Evolutionary conservation across 2,888 invertebrate genomes (phyloP).

Genomic region (Sylvicola cinctus): DNA sequence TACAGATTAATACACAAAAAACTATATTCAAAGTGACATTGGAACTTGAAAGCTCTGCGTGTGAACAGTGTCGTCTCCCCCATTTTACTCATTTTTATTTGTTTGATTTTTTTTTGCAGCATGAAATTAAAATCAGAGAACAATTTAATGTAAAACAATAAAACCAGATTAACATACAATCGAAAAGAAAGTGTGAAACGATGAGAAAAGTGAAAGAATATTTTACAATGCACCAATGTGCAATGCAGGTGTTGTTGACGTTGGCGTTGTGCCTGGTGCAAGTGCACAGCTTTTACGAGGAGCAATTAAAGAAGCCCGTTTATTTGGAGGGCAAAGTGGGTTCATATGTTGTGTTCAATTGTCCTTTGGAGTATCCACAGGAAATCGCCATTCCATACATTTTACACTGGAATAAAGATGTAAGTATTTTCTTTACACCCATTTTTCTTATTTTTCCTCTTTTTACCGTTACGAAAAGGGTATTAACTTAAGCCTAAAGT

Average conservation of each 20-base stretch:
- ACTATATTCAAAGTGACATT: too few relatives aligned
- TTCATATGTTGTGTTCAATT: constrained; percentile 25
- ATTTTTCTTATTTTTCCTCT: neutral
- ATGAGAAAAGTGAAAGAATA: too few relatives aligned
- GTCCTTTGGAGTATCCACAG: constrained; percentile 61
- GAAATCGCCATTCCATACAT: constrained; percentile 69
- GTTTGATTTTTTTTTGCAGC: too few relatives aligned
- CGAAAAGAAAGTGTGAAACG: neutral
- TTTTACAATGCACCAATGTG: neutral
- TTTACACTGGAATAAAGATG: constrained; percentile 78
- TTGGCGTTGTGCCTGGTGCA: too few relatives aligned
- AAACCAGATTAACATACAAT: neutral
- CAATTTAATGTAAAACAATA: neutral
- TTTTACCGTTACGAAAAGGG: too few relatives aligned
- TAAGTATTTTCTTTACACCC: constrained; percentile 28
- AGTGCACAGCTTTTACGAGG: too few relatives aligned
- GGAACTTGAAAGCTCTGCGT: too few relatives aligned
- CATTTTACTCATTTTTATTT: too few relatives aligned
- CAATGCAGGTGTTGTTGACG: neutral
- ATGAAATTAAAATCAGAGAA: neutral
- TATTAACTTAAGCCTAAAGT: too few relatives aligned
- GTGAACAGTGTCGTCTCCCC: too few relatives aligned
- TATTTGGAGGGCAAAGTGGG: constrained; percentile 25
- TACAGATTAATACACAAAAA: too few relatives aligned
- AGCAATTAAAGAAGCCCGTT: constrained; percentile 9